Evolutionary conservation across 1,140 invertebrate species (phyloP).

Genomic region (Melipona quadrifasciata): DNA sequence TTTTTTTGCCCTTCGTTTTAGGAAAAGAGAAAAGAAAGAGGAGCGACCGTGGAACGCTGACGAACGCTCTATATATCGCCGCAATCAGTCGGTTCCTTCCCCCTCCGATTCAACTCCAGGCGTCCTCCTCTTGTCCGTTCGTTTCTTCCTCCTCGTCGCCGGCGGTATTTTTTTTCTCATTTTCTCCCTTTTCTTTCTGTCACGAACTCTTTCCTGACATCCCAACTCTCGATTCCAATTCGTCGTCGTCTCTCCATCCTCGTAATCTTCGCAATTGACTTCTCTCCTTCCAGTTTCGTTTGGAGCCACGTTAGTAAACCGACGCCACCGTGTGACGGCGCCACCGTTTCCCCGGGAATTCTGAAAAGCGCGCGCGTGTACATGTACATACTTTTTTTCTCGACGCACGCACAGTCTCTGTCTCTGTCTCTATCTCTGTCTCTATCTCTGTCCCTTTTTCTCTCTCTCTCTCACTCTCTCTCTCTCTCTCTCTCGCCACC

Average conservation of each 20-base stretch:
- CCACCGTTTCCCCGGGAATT: too few species aligned
- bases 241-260: neutral
- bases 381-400: neutral
- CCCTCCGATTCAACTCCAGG: neutral
- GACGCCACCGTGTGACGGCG: neutral
- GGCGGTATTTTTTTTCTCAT: neutral
- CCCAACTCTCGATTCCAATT: neutral
- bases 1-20: neutral
- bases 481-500: neutral
- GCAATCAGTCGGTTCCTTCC: constrained; percentile 25
- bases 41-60: constrained; percentile 30
- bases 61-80: neutral
- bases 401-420: neutral
- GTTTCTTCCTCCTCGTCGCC: neutral
- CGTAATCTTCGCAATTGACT: neutral
- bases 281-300: neutral
- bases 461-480: too few species aligned
- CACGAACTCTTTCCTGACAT: neutral
- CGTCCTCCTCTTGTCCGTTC: neutral
- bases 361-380: neutral
- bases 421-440: neutral
- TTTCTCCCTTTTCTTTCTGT: neutral
- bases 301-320: constrained; percentile 17
- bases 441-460: too few species aligned
- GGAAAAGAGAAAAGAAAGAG: constrained; percentile 52